These are phyloP conservation scores for Holacanthella duospinosa DNA, from an alignment of 2,888 invertebrate species.

Conservation along the genomic window DNA sequence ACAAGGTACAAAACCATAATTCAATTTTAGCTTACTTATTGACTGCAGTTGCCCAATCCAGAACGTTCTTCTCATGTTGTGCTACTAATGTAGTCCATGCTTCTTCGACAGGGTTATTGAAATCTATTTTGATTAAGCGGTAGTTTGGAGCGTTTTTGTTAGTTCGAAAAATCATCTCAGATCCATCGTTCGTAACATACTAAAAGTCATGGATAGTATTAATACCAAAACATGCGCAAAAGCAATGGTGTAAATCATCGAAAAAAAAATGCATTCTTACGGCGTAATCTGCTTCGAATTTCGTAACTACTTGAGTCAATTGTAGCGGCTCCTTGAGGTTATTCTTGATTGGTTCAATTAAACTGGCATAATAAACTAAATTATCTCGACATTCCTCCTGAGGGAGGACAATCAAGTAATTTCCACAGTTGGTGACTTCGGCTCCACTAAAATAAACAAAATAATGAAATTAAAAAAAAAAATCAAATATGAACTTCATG, in stretches of 20 bases:
- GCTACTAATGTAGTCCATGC: conserved; percentile 74
- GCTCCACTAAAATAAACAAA: conserved; percentile 57
- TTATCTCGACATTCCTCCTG: conserved; percentile 86
- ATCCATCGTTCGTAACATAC: conserved; percentile 82
- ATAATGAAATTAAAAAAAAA: not conserved
- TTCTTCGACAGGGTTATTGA: conserved; percentile 57
- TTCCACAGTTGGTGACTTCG: conserved; percentile 79
- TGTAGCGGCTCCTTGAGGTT: conserved; percentile 51
- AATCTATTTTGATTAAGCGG: conserved; percentile 53
- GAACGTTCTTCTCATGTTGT: conserved; percentile 73
- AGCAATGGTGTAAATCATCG: not conserved
- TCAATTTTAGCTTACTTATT: conserved; percentile 45
- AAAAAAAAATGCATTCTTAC: conserved; percentile 48
- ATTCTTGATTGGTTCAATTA: conserved; percentile 47
- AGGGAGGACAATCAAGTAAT: conserved; percentile 72
- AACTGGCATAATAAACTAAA: conserved; percentile 71
- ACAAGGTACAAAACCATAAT: not conserved
- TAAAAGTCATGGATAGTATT: conserved; percentile 48
- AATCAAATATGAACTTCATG: not conserved
- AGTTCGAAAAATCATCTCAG: conserved; percentile 73
- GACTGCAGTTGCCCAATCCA: conserved; percentile 80
- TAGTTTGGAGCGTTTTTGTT: conserved; percentile 90
- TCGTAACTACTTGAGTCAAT: conserved; percentile 69
- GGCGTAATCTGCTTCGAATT: conserved; percentile 88
- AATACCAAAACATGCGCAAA: not conserved